Base-by-base conservation (phyloP, 2,797 vertebrate genomes). In the Meriones psammophilus region DNA sequence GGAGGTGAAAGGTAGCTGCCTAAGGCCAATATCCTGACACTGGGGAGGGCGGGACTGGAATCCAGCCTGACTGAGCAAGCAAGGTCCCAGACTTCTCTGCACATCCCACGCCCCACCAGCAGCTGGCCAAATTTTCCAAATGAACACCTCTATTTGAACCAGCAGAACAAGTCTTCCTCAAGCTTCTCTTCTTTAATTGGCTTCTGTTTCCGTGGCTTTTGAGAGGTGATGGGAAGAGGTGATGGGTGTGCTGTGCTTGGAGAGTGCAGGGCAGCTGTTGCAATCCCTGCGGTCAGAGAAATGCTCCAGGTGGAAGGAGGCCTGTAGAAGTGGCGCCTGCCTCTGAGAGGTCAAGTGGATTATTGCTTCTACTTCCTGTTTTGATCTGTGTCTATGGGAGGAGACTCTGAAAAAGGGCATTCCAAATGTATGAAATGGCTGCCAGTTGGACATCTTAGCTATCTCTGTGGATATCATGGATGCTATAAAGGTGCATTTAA, bases 351-450 rank as follows among this genome's bases (percentile, higher is more conserved):
- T 84, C 66, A 56, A 58, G 58, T 36, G 39, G 73, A 4, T 42
- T n/a, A 69, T 73, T 64, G 33, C 28, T 69, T 92, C 91, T 69
- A 42, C 79, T 87, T 96, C 78, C 74, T 89, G 89, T 95, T 95
- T 94, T 89, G 86, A 12, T 92, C 92, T 78, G 0, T 92, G 18
- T 88, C 26, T 78, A 36, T 73, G 79, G 90, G 76, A 68, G 20
- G 15, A 24, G 54, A 12, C 58, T 92, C 9, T 79, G n/a, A 86
- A 30, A 13, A 76, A 13, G 13, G 3, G 56, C 20, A 4, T 69
- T 84, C n/a, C 60, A 78, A 58, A 76, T 85, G 42, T 20, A 56
- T 81, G 71, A 93, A 73, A 26, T 36, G 26, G 3, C 66, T 66
- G 26, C 8, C 60, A 86, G 39, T 87, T 92, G n/a, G 60, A 79